Evolutionary conservation across 2,888 invertebrate species (phyloP), one percentile per base, ranked within the genome.

Genomic region (Vesta saturnalis): DNA sequence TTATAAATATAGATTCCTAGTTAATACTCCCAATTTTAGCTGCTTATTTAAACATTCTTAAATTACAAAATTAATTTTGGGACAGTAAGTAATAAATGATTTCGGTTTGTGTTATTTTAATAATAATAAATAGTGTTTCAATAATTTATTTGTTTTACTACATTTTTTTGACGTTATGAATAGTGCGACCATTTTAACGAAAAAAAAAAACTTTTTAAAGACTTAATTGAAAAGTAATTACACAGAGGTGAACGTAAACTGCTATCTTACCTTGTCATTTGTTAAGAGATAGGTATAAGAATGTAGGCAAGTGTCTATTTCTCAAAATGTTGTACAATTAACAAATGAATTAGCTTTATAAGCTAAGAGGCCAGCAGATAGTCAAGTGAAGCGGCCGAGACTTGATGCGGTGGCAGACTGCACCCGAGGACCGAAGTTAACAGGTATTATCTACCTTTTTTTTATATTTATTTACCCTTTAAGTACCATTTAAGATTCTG

Each of bases 361-460:
- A 77, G 77, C 74, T 77, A 77, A 76, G 74, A 74, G 74, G 74
- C 76, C 75, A 69, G 71, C 71, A 74, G 74, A 73, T 73, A 63
- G 43, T 54, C 66, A 72, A 64, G 70, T 64, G 60, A 71, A 62
- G 68, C 64, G 60, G 75, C 65, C 67, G 56, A 68, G 67, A 70
- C 49, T 68, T 71, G 75, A 73, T 74, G 78, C 78, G 73, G 77
- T 72, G 77, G 78, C 79, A 78, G 72, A 71, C 83, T 82, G 70
- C 70, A 61, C 55, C 57, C 55, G 61, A 68, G 83, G 82, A 80
- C 78, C 81, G 82, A 85, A 84, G 83, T 85, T 85, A 84, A 83
- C 87, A 87, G 87, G 87, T 87, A 87, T 87, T 87, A 86, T 86
- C 86, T 84, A 87, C 85, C 84, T 85, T 86, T 86, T 23, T 23